These are phyloP conservation scores for Physella acuta DNA, from an alignment of 1,140 invertebrate species.

Conservation along the genomic window DNA sequence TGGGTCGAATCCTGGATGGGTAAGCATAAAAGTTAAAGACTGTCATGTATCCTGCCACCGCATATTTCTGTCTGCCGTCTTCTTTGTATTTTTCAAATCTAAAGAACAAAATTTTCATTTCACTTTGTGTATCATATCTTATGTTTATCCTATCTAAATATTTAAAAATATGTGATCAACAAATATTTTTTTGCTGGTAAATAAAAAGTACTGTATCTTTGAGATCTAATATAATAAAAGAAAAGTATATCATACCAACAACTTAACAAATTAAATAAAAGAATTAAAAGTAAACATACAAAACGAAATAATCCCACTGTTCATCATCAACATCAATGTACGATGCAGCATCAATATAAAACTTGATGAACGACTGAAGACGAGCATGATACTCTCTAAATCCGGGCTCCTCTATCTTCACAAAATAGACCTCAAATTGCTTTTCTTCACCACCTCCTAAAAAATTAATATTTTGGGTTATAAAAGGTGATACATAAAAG, in stretches of 20 bases:
- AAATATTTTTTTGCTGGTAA: no score
- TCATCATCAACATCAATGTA: conserved; percentile 92
- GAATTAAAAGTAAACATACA: conserved; percentile 69
- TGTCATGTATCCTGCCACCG: conserved; percentile 83
- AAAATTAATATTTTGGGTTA: background rate
- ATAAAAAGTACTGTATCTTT: no score
- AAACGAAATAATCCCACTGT: conserved; percentile 86
- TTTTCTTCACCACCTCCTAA: conserved; percentile 18
- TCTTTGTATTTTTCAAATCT: conserved; percentile 82
- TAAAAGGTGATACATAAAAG: background rate
- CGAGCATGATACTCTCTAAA: conserved; percentile 80
- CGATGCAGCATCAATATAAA: conserved; percentile 86
- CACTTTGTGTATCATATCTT: no score
- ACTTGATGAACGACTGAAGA: conserved; percentile 88
- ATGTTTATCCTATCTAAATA: no score
- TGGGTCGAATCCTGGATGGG: conserved; percentile 79
- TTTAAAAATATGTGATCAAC: no score
- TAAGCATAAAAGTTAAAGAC: conserved; percentile 95
- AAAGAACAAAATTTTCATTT: conserved; percentile 15
- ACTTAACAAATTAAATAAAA: no score
- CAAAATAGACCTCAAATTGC: conserved; percentile 78
- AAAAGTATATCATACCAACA: no score
- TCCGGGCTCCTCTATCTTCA: conserved; percentile 66
- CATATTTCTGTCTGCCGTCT: conserved; percentile 69
- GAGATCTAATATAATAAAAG: no score